Evolutionary conservation across 2,797 vertebrate genomes (phyloP).

Genomic region (Poecilia velifera): DNA sequence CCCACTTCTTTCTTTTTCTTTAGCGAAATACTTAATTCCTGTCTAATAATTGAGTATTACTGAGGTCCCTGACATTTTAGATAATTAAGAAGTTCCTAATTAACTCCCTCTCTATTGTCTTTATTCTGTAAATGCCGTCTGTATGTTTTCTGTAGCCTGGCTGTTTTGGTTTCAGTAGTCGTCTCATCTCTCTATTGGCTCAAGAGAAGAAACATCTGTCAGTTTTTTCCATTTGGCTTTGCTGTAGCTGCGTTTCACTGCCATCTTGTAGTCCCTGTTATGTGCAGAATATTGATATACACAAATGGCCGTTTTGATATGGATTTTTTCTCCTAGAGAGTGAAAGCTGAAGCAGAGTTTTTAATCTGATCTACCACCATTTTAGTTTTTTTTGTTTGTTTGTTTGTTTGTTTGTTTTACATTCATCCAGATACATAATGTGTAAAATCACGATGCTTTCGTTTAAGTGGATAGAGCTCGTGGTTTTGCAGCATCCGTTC

Average conservation of each 20-base stretch:
- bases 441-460: not conserved
- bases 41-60: not conserved
- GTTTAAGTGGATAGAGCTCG: not conserved
- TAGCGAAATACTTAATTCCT: not conserved
- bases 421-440: not conserved
- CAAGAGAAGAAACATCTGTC: not conserved
- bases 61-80: not conserved
- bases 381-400: not conserved
- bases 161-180: not conserved
- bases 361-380: not conserved
- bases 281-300: not conserved
- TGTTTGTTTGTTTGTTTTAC: not conserved
- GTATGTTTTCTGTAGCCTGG: not conserved
- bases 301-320: not conserved
- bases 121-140: not conserved
- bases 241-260: not conserved
- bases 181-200: not conserved
- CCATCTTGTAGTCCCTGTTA: not conserved
- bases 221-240: not conserved
- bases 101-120: not conserved
- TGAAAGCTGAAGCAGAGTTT: not conserved
- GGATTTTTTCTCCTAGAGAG: not conserved
- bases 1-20: not conserved
- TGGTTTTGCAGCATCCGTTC: not conserved
- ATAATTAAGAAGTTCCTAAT: not conserved